Evolutionary conservation across 2,113 vertebrate genomes (phyloP), one percentile per base, ranked within the genome.

Genomic region (Platichthys stellatus): DNA sequence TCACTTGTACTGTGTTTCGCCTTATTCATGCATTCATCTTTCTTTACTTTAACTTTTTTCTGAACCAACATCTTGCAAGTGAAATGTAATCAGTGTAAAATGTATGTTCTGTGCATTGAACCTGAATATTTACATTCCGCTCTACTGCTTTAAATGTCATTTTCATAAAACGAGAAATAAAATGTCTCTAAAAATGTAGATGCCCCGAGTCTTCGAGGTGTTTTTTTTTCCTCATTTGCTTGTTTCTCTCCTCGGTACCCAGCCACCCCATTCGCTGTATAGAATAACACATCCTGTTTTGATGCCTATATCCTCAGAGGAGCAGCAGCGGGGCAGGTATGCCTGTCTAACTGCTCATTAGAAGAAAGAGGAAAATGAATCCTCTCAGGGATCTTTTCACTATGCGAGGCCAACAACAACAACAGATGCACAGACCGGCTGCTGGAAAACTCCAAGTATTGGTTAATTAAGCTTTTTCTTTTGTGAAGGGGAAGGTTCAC

Each of bases 321-420:
- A 89, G 60, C 72, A 62, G 75, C 7, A 47, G 74, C 43, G 56
- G 74, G 83, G 72, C 73, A 89, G 72, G 83, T 87, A 87, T 69
- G 75, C 63, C 78, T 45, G 74, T 88, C 69, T 72, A 68, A 69
- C 61, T 76, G 82, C 87, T 93, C 80, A 89, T 93, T 92, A 92
- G 81, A 76, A 78, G 76, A 72, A 81, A 66, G 63, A 76, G 83
- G 69, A 90, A 90, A 92, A 92, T 89, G 1, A 90, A 90, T 87
- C 81, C 89, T 91, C 93, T 63, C 35, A 17, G 86, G 90, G 76
- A 83, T 71, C 43, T 57, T 62, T 76, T 81, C 69, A 66, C 76
- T 78, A 72, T 31, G 82, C 28, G 6, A 72, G 26, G 59, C 40
- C 69, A 76, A 84, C 72, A 80, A 84, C 83, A 88, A 85, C 83